A percentile compares a stretch with the other conserved stretches of the same genome.
phyloP scores from a whole-genome alignment of 92 coral and sea anemone genomes.

The Phenganax marumi region DNA sequence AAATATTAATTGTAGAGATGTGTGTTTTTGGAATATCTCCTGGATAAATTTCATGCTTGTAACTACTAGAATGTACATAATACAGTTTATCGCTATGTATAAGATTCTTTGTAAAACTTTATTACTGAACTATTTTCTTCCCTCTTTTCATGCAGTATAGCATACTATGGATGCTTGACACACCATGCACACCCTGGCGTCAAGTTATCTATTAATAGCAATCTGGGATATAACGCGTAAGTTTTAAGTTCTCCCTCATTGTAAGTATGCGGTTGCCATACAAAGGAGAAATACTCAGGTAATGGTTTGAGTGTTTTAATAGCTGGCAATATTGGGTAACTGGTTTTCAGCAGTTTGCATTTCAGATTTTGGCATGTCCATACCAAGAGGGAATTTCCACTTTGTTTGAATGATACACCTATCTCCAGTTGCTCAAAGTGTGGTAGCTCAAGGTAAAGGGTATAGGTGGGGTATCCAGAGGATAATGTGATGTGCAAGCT shows the following conservation, averaged over 20 bases:
- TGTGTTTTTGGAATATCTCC: too few relatives aligned
- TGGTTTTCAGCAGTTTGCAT: too few relatives aligned
- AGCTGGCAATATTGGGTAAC: not conserved
- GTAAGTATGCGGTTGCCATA: constrained; percentile 22
- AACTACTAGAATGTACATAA: not conserved
- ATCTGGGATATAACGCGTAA: constrained; percentile 25
- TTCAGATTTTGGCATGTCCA: too few relatives aligned
- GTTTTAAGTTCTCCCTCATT: constrained; percentile 18
- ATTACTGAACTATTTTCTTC: constrained; percentile 38
- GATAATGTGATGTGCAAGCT: too few relatives aligned
- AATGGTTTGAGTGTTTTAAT: not conserved
- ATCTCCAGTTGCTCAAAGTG: too few relatives aligned
- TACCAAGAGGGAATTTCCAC: too few relatives aligned
- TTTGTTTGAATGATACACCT: too few relatives aligned
- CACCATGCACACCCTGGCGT: constrained; percentile 99
- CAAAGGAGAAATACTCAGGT: constrained; percentile 5
- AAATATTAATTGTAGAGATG: not conserved
- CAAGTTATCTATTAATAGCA: constrained; percentile 58
- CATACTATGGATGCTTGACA: constrained; percentile 79
- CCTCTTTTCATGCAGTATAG: constrained; percentile 36
- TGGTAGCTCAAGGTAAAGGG: too few relatives aligned
- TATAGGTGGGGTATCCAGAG: too few relatives aligned
- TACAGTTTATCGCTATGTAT: not conserved
- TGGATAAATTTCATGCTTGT: not conserved
- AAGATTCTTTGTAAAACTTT: not conserved